phyloP scores from a whole-genome alignment of 2,888 invertebrate species.

The Hyles lineata region DNA sequence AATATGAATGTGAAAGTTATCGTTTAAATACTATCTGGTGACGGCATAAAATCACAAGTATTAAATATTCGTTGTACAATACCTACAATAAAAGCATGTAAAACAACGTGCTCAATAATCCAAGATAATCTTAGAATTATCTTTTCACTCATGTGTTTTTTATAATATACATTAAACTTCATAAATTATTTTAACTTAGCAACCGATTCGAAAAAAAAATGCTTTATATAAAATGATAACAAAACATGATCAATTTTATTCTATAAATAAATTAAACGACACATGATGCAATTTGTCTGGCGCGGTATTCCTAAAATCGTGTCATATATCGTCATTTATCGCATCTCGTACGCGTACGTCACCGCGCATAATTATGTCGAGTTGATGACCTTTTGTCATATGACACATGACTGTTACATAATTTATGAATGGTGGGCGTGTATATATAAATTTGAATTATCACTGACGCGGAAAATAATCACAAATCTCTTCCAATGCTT shows the following conservation, averaged over 20 bases:
- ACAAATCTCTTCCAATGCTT: conserved; percentile 5
- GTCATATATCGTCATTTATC: background rate
- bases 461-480: conserved; percentile 7
- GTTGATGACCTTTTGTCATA: conserved; percentile 20
- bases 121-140: background rate
- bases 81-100: background rate
- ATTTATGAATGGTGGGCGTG: conserved; percentile 12
- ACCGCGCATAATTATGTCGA: background rate
- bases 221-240: too few species aligned
- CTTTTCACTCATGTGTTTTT: background rate
- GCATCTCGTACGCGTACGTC: background rate
- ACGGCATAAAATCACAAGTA: background rate
- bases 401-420: background rate
- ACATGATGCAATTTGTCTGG: too few species aligned
- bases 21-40: background rate
- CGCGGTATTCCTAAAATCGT: background rate
- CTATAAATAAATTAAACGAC: too few species aligned
- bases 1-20: background rate
- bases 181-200: too few species aligned
- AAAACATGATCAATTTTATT: too few species aligned
- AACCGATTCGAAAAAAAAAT: too few species aligned
- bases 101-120: background rate
- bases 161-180: too few species aligned
- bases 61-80: background rate
- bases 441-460: conserved; percentile 9